Evolutionary conservation across 2,113 vertebrate genomes (phyloP).

Genomic region (Passer montanus): DNA sequence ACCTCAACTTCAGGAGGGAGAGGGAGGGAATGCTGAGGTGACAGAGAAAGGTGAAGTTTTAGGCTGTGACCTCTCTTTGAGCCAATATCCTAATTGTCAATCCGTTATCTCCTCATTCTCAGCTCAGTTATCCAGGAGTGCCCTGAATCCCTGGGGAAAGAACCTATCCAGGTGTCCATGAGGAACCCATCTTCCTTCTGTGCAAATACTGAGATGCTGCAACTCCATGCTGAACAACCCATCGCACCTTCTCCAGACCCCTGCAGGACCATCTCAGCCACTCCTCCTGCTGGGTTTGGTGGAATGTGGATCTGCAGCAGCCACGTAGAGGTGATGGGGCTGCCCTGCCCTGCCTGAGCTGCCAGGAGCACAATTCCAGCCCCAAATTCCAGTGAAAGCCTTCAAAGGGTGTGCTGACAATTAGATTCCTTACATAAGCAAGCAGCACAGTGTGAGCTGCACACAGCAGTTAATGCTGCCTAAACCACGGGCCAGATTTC

Average conservation of each 20-base stretch:
- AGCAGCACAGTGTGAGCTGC: background rate
- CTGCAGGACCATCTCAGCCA: background rate
- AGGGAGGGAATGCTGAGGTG: background rate
- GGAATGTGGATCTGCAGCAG: background rate
- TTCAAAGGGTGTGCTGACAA: background rate
- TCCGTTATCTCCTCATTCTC: background rate
- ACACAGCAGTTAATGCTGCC: background rate
- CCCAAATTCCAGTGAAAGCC: background rate
- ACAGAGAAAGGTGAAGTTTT: background rate
- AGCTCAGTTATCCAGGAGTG: background rate
- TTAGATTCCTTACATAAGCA: background rate
- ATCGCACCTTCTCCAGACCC: background rate
- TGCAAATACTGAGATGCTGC: background rate
- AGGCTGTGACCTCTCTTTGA: background rate
- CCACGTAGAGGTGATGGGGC: background rate
- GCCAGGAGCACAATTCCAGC: background rate
- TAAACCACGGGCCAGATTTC: background rate
- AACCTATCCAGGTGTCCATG: accelerated
- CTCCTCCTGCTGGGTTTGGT: accelerated
- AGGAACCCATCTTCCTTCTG: background rate
- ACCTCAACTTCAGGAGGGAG: background rate
- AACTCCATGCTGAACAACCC: background rate
- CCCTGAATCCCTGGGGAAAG: background rate
- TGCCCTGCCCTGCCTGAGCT: background rate
- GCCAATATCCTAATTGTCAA: background rate